phyloP scores from a whole-genome alignment of 2,113 vertebrate genomes.

The Pteruthius melanotis region DNA sequence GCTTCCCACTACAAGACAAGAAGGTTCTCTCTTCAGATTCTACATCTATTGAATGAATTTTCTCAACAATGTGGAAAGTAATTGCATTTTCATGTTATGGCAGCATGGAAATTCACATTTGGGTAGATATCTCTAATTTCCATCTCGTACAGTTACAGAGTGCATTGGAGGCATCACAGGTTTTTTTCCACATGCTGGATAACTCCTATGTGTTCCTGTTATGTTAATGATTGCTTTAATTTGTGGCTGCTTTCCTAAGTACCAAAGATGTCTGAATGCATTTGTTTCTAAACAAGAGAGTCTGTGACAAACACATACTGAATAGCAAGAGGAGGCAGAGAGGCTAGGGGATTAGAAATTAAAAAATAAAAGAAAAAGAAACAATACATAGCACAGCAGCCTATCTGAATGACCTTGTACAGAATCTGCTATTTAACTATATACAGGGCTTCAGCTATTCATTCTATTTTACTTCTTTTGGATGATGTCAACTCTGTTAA shows the following conservation, averaged over 20 bases:
- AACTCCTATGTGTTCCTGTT: conserved; percentile 9
- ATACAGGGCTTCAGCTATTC: not conserved
- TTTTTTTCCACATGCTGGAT: not conserved
- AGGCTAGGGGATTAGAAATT: conserved; percentile 39
- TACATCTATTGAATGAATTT: not conserved
- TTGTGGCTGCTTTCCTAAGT: conserved; percentile 58
- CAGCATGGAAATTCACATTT: not conserved
- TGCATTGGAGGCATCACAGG: not conserved
- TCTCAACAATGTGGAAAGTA: not conserved
- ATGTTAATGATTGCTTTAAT: conserved; percentile 1
- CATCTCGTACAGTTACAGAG: not conserved
- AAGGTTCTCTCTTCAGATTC: not conserved
- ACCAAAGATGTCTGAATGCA: conserved; percentile 19
- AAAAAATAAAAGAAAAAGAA: not conserved
- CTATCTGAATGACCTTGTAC: conserved; percentile 55
- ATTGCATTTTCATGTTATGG: not conserved
- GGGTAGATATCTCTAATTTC: not conserved
- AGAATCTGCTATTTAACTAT: conserved; percentile 33
- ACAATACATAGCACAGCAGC: not conserved
- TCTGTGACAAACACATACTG: conserved; percentile 15
- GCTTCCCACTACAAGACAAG: not conserved
- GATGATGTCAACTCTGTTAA: not conserved
- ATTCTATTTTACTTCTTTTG: not conserved
- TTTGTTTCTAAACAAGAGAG: conserved; percentile 54
- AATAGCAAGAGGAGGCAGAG: conserved; percentile 14